Percentiles rank a stretch among this genome's conserved stretches.
phyloP scores from a whole-genome alignment of 2,888 invertebrate genomes.

The Andrena fulva region DNA sequence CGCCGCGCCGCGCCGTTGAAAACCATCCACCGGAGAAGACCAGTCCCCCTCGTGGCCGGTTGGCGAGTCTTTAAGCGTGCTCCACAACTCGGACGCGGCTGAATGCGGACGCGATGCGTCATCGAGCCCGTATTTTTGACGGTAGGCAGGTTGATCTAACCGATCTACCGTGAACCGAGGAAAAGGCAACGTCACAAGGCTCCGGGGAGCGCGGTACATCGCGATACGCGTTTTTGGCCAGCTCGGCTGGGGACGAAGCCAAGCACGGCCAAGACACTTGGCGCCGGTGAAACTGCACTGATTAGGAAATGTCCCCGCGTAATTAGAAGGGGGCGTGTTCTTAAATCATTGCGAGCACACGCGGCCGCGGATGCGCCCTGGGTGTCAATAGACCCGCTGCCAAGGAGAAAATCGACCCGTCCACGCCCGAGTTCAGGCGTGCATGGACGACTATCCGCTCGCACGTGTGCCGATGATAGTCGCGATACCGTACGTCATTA shows the following conservation, averaged over 20 bases:
- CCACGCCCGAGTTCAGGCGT: slow-evolving; percentile 51
- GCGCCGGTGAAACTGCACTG: slow-evolving; percentile 78
- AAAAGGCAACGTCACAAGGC: neutral
- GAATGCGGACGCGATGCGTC: slow-evolving; percentile 37
- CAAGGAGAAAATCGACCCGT: slow-evolving; percentile 77
- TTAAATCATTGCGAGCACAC: slow-evolving; percentile 69
- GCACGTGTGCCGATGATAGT: slow-evolving; percentile 34
- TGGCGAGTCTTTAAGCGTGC: slow-evolving; percentile 53
- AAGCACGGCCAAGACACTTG: slow-evolving; percentile 47
- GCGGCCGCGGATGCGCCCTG: slow-evolving; percentile 73
- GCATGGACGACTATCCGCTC: slow-evolving; percentile 33
- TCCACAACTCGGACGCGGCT: slow-evolving; percentile 39
- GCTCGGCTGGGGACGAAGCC: slow-evolving; percentile 41
- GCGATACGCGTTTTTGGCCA: slow-evolving; percentile 43
- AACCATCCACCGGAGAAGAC: slow-evolving; percentile 78
- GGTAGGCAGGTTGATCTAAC: slow-evolving; percentile 3
- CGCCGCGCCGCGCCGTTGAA: slow-evolving; percentile 65
- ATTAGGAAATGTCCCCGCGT: slow-evolving; percentile 82
- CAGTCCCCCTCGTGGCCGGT: slow-evolving; percentile 73
- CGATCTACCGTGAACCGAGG: neutral
- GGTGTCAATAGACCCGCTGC: slow-evolving; percentile 74
- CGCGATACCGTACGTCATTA: slow-evolving; percentile 37
- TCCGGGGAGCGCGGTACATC: slow-evolving; percentile 14
- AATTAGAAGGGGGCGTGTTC: slow-evolving; percentile 78
- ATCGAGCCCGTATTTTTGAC: slow-evolving; percentile 9